Evolutionary conservation across 2,888 invertebrate species (phyloP).

Genomic region (Parnassius mnemosyne): DNA sequence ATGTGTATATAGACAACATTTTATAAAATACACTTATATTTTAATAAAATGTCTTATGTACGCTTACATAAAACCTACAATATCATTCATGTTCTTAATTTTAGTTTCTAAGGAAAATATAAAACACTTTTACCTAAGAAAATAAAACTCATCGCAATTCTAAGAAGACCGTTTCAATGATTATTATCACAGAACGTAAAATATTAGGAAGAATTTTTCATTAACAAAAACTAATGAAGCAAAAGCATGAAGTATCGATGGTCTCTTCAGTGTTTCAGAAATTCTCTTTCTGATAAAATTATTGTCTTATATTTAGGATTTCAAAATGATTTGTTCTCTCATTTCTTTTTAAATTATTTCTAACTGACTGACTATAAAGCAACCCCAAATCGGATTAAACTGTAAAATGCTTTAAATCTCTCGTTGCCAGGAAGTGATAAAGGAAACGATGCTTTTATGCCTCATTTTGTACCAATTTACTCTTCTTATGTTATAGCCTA

Average conservation of each 20-base stretch:
- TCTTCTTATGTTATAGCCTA: conserved; percentile 8
- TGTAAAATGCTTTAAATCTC: conserved; percentile 17
- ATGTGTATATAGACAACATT: too few relatives aligned
- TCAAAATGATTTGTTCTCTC: too few relatives aligned
- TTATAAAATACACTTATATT: too few relatives aligned
- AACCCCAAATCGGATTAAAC: conserved; percentile 5
- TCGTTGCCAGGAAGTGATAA: conserved; percentile 12
- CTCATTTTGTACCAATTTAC: conserved; percentile 17
- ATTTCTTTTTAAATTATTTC: neutral
- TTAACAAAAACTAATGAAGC: neutral
- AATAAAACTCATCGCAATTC: too few relatives aligned
- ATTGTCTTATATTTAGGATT: neutral
- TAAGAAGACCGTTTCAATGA: neutral
- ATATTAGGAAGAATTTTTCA: neutral
- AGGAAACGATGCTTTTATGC: conserved; percentile 9
- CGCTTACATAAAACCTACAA: too few relatives aligned
- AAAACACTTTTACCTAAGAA: too few relatives aligned
- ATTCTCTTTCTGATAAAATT: neutral
- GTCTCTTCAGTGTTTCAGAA: neutral
- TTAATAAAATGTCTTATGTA: too few relatives aligned
- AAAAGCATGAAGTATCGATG: neutral
- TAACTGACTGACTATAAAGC: neutral
- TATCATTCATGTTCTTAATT: too few relatives aligned
- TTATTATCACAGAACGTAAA: neutral
- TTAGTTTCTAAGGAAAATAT: too few relatives aligned